Evolutionary conservation across 2,888 invertebrate species (phyloP), one percentile per base, ranked within the genome.

Genomic region (Ellobium chinense): DNA sequence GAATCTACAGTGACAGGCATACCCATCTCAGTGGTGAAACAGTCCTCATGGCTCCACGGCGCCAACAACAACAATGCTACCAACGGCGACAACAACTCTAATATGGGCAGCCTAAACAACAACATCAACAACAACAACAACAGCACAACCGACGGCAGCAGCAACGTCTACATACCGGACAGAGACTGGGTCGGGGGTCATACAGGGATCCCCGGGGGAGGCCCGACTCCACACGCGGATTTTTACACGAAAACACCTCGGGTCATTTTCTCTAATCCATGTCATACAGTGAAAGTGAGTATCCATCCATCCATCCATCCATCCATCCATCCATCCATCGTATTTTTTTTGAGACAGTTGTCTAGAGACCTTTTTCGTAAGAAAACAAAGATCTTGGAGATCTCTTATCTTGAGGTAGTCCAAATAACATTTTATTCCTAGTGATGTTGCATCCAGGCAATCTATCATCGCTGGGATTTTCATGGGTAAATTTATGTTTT

Each of bases 11-110:
- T 88, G 31, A 86, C 85, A 3, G 89, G 89, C 21, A 90, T 90
- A n/a, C 89, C 90, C 9, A 90, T 90, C 9, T 90, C 90, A 7
- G 91, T 91, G 34, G 89, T 89, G 36, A 89, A 89, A 60, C 83
- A 89, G 62, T 79, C 87, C 7, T 86, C 91, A 46, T 91, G 91
- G 89, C 83, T 89, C 69, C 89, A 90, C 74, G 88, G 89, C 24
- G 29, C 34, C n/a, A 74, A 27, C 39, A 68, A 18, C 60, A 66
- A 76, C 56, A 78, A 78, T 68, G 34, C n/a, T 73, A 60, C 31
- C 60, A 75, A 78, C 75, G 37, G 21, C 29, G 68, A 34, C 56
- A 63, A 37, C 70, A 78, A 72, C 66, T 72, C 70, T 37, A 78
- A 75, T 75, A 80, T 62, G 56, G 60, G 69, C 46, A 75, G 78